Percentiles rank a stretch among this genome's conserved stretches.
These are phyloP conservation scores for Pipistrellus kuhlii DNA, from an alignment of 2,797 vertebrate genomes.

Conservation along the genomic window DNA sequence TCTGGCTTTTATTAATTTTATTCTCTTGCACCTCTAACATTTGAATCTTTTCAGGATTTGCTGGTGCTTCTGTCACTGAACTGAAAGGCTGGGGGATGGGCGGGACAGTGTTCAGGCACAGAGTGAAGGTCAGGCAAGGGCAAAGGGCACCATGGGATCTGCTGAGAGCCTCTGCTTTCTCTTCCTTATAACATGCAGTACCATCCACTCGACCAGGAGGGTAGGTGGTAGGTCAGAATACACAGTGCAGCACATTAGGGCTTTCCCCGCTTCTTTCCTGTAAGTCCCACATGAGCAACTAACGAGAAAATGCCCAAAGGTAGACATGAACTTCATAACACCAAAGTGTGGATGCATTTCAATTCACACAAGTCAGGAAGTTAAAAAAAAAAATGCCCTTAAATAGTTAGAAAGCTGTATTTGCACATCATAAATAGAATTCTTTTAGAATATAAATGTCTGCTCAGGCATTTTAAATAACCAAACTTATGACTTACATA, in stretches of 20 bases:
- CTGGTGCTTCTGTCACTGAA: not conserved
- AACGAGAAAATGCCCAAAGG: not conserved
- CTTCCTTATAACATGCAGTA: slow-evolving; percentile 46
- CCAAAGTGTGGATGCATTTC: not conserved
- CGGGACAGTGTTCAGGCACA: not conserved
- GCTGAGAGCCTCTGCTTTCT: slow-evolving; percentile 56
- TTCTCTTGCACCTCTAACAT: not conserved
- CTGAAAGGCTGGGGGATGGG: slow-evolving; percentile 28
- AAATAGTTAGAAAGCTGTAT: not conserved
- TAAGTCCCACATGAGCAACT: slow-evolving; percentile 38
- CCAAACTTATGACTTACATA: slow-evolving; percentile 1
- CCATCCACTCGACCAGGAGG: slow-evolving; percentile 7
- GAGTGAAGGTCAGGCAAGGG: slow-evolving; percentile 52
- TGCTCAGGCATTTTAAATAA: not conserved
- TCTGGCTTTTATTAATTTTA: slow-evolving; percentile 20
- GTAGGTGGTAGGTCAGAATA: slow-evolving; percentile 8
- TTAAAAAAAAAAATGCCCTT: not conserved
- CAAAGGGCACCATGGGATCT: slow-evolving; percentile 59
- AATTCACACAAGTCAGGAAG: not conserved
- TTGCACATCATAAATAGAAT: not conserved
- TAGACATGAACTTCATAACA: not conserved
- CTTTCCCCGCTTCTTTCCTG: not conserved
- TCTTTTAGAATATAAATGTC: slow-evolving; percentile 40
- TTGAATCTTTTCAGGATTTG: not conserved
- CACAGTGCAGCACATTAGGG: slow-evolving; percentile 67